phyloP scores from a whole-genome alignment of 2,888 invertebrate species.

The Cataglyphis albicans region DNA sequence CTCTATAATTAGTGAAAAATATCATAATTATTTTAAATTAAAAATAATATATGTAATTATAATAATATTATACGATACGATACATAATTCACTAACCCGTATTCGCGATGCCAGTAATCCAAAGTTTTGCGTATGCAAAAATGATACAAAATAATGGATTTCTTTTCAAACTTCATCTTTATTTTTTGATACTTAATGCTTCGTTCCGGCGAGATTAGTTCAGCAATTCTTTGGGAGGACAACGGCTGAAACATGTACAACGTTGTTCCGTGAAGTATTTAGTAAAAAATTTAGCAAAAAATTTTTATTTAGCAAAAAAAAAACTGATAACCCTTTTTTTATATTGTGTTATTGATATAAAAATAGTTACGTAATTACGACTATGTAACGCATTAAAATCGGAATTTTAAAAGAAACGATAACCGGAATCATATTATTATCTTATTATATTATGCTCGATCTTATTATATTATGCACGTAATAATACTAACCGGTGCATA shows the following conservation, averaged over 20 bases:
- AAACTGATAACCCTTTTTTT: background rate
- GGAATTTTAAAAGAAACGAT: background rate
- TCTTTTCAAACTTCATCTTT: slow-evolving; percentile 87
- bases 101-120: slow-evolving; percentile 93
- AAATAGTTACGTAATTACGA: background rate
- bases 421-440: background rate
- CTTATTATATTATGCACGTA: background rate
- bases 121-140: slow-evolving; percentile 93
- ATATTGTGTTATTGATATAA: background rate
- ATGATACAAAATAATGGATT: slow-evolving; percentile 91
- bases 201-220: slow-evolving; percentile 55
- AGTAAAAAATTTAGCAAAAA: too few relatives aligned
- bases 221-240: background rate
- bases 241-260: slow-evolving; percentile 25
- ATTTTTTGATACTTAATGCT: slow-evolving; percentile 78
- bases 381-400: background rate
- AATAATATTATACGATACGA: background rate
- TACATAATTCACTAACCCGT: slow-evolving; percentile 87
- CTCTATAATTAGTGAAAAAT: slow-evolving; percentile 84
- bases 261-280: background rate
- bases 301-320: too few relatives aligned
- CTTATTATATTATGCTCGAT: background rate
- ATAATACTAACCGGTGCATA: slow-evolving; percentile 17
- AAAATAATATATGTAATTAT: background rate
- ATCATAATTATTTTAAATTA: background rate